Evolutionary conservation across 2,888 invertebrate species (phyloP).

Genomic region (Trachelus troglodyta): DNA sequence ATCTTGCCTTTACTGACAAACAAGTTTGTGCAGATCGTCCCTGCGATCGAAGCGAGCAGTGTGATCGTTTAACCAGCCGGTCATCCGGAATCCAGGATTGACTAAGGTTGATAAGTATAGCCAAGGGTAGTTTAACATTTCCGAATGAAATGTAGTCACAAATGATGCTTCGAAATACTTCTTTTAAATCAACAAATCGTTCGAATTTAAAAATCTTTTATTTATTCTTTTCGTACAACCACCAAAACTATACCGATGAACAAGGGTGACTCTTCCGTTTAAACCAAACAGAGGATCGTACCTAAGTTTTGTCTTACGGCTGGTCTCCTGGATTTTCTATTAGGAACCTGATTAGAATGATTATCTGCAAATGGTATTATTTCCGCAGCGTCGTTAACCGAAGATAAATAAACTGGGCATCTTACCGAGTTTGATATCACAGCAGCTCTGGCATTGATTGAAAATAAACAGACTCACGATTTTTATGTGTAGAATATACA

Average conservation of each 20-base stretch:
- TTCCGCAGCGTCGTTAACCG: not conserved
- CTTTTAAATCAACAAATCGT: not conserved
- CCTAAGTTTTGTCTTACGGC: not conserved
- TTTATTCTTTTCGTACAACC: not conserved
- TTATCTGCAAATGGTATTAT: not conserved
- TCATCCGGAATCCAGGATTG: not conserved
- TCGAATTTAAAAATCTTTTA: not conserved
- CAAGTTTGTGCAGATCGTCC: not conserved
- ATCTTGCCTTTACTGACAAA: not conserved
- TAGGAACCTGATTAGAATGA: not conserved
- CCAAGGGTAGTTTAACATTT: not conserved
- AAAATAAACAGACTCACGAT: too few relatives aligned
- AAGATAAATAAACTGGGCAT: not conserved
- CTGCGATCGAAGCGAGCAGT: not conserved
- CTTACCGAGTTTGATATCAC: not conserved
- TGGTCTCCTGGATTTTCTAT: not conserved
- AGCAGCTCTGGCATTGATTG: not conserved
- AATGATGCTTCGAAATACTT: not conserved
- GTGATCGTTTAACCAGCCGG: not conserved
- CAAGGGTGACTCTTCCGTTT: not conserved
- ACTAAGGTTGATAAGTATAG: not conserved
- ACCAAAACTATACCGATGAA: not conserved
- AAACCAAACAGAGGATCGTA: not conserved
- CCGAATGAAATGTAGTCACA: not conserved
- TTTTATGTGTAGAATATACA: too few relatives aligned